A percentile compares a stretch with the other conserved stretches of the same genome.
Evolutionary conservation across 2,797 vertebrate species (phyloP).

Genomic region (Rallus crepitans): DNA sequence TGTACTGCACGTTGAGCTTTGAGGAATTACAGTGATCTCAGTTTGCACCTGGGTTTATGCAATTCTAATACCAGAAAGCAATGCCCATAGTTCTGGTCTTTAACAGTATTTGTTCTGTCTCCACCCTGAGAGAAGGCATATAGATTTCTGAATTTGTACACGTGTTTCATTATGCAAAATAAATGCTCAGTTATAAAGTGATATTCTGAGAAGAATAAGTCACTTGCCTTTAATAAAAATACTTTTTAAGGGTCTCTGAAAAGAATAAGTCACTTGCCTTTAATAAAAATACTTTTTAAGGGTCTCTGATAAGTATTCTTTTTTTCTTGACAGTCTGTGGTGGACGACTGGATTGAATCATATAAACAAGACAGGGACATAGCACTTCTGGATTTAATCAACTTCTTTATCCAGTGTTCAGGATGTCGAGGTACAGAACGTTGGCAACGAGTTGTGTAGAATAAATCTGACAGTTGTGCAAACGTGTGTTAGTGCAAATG

Average conservation of each 20-base stretch:
- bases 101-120: conserved; percentile 69
- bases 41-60: not conserved
- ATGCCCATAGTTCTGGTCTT: not conserved
- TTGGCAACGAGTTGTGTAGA: conserved; percentile 59
- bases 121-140: conserved; percentile 49
- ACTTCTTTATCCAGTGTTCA: conserved; percentile 99
- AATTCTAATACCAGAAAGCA: not conserved
- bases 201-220: conserved; percentile 34
- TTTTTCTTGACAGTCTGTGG: conserved; percentile 86
- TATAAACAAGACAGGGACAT: conserved; percentile 99
- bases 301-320: conserved; percentile 74
- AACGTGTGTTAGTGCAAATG: not conserved
- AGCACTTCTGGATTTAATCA: conserved; percentile 98
- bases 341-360: conserved; percentile 99
- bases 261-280: conserved; percentile 38
- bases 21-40: not conserved
- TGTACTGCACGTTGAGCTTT: not conserved
- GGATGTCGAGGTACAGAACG: conserved; percentile 94
- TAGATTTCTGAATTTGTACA: conserved; percentile 6
- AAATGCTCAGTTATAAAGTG: not conserved
- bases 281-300: conserved; percentile 35
- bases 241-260: conserved; percentile 62
- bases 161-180: not conserved
- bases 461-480: conserved; percentile 26
- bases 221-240: conserved; percentile 43